Evolutionary conservation across 1,140 invertebrate genomes (phyloP), one percentile per base, ranked within the genome.

Genomic region (Papilio glaucus): DNA sequence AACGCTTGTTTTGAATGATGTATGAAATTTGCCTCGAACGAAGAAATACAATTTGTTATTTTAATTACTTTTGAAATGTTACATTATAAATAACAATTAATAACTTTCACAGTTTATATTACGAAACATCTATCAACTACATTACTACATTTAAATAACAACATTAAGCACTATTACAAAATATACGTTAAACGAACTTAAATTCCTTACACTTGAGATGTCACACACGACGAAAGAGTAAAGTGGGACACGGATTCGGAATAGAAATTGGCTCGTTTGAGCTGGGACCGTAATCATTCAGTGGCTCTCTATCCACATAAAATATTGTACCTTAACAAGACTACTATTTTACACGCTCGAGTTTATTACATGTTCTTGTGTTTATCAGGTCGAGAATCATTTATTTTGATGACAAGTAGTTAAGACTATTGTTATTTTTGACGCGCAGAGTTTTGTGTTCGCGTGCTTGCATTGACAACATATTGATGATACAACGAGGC

Each of bases 191-290:
- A 57, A 39, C 39, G 33, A 39, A 39, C n/a, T 29, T 39, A 65
- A 38, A 18, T 37, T 7, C 7, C 15, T 41, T 24, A n/a, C 33
- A 65, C 62, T n/a, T 65, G 29, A 65, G n/a, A 65, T 63, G 33
- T 63, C 62, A 65, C 62, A 60, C 7, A 65, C 29, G 33, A 39
- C 33, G 33, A 65, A 65, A 41, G 24, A 65, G 37, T 65, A 65
- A 65, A 65, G 29, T 65, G 33, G 33, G 33, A 65, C 37, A 39
- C 62, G 62, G 37, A 65, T 39, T 65, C 62, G 29, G 62, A 65
- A 65, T 65, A 65, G 62, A 65, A 65, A 65, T 65, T 65, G 62
- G 33, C 62, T 65, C 33, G 62, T 39, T 65, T 65, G 62, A 65
- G 37, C 15, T 7, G 62, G 21, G 62, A 65, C 62, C 62, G 62